Evolutionary conservation across 2,113 vertebrate genomes (phyloP).

Genomic region (Eolophus roseicapilla): DNA sequence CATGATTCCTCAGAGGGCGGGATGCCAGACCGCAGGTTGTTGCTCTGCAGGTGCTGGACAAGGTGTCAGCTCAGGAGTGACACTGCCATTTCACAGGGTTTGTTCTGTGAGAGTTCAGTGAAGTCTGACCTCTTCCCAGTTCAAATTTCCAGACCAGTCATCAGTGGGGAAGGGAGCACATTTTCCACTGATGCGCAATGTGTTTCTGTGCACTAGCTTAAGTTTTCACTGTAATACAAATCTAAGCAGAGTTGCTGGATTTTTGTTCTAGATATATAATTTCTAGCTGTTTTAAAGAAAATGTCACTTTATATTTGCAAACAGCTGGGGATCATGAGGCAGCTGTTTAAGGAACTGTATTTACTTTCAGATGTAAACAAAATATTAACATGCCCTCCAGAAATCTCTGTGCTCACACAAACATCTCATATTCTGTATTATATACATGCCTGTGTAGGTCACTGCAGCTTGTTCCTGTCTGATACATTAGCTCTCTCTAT

Average conservation of each 20-base stretch:
- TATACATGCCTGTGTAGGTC: not conserved
- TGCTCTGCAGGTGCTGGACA: not conserved
- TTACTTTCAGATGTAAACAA: slow-evolving; percentile 49
- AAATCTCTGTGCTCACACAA: slow-evolving; percentile 35
- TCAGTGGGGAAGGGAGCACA: not conserved
- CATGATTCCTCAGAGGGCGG: fast-evolving
- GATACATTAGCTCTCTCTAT: not conserved
- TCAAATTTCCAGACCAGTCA: not conserved
- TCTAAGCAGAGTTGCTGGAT: not conserved
- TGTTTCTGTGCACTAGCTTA: fast-evolving
- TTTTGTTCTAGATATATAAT: not conserved
- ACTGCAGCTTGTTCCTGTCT: not conserved
- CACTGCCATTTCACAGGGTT: fast-evolving
- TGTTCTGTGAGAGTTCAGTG: fast-evolving
- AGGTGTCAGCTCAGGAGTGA: not conserved
- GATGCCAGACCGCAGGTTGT: fast-evolving
- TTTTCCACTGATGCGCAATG: not conserved
- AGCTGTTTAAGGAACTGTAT: slow-evolving; percentile 35
- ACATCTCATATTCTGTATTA: slow-evolving; percentile 4
- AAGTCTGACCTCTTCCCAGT: not conserved
- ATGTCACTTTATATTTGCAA: not conserved
- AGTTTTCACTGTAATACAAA: not conserved
- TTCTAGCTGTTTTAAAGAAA: not conserved
- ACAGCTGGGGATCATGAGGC: slow-evolving; percentile 10
- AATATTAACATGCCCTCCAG: slow-evolving; percentile 43